phyloP scores from a whole-genome alignment of 2,888 invertebrate species.

The Phortica magna region DNA sequence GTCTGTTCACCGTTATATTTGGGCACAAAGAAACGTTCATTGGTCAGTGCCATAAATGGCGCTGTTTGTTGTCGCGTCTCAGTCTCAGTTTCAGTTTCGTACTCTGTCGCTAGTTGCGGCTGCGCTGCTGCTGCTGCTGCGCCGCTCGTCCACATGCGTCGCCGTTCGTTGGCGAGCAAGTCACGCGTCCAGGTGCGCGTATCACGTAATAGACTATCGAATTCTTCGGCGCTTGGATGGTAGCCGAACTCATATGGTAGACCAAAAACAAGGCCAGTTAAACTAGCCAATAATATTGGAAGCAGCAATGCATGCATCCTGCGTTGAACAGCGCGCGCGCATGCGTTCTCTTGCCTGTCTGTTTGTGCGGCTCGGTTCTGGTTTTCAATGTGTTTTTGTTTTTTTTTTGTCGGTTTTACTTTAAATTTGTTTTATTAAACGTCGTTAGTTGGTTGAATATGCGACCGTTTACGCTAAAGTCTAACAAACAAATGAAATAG shows the following conservation, averaged over 20 bases:
- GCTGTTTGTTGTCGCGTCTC: background rate
- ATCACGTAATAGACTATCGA: conserved; percentile 65
- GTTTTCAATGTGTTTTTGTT: background rate
- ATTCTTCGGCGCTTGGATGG: conserved; percentile 75
- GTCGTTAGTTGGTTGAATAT: background rate
- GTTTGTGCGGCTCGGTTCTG: background rate
- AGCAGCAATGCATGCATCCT: conserved; percentile 49
- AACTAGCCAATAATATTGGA: conserved; percentile 56
- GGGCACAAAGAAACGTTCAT: conserved; percentile 57
- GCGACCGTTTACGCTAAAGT: conserved; percentile 60
- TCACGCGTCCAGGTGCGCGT: conserved; percentile 68
- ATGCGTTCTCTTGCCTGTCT: background rate
- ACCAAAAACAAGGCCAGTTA: conserved; percentile 41
- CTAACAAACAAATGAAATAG: conserved; percentile 63
- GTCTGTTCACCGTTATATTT: conserved; percentile 56
- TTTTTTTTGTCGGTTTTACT: conserved; percentile 18
- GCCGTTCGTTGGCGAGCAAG: conserved; percentile 56
- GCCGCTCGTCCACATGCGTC: conserved; percentile 35
- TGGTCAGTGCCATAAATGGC: background rate
- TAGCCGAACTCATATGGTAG: conserved; percentile 69
- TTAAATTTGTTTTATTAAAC: conserved; percentile 38
- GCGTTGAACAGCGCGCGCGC: background rate
- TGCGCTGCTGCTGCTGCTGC: background rate
- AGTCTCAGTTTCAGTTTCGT: background rate
- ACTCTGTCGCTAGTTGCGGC: background rate